phyloP scores from a whole-genome alignment of 2,888 invertebrate genomes.

The Agrenia bidenticulata region DNA sequence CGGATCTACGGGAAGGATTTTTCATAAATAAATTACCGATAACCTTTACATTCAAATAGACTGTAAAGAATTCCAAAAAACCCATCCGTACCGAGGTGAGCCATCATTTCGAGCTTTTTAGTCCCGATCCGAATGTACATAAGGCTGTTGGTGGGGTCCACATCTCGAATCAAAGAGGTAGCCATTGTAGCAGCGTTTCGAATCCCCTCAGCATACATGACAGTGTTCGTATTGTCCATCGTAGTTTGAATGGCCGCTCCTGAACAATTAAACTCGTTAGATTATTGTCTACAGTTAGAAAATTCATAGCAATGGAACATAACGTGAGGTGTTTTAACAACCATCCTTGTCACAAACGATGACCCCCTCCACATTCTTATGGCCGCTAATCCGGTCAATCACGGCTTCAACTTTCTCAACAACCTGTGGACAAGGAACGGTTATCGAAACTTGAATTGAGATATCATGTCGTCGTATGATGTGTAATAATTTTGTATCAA shows the following conservation, averaged over 20 bases:
- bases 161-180: slow-evolving; percentile 39
- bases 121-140: slow-evolving; percentile 38
- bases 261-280: background rate
- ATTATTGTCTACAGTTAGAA: background rate
- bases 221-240: slow-evolving; percentile 46
- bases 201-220: slow-evolving; percentile 41
- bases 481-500: too few relatives aligned
- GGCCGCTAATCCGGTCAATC: slow-evolving; percentile 38
- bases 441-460: too few relatives aligned
- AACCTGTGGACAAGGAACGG: too few relatives aligned
- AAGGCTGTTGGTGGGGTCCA: slow-evolving; percentile 38
- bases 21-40: background rate
- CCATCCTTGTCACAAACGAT: slow-evolving; percentile 45
- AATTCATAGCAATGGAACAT: background rate
- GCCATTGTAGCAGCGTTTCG: slow-evolving; percentile 31
- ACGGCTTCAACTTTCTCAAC: slow-evolving; percentile 41
- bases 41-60: background rate
- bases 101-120: slow-evolving; percentile 41
- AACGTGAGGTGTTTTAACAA: slow-evolving; percentile 1
- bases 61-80: background rate
- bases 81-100: slow-evolving; percentile 24
- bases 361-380: slow-evolving; percentile 42
- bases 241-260: slow-evolving; percentile 39
- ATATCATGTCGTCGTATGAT: too few relatives aligned
- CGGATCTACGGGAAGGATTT: slow-evolving; percentile 23